phyloP scores from a whole-genome alignment of 1,140 invertebrate genomes.

The Diachasma alloeum region DNA sequence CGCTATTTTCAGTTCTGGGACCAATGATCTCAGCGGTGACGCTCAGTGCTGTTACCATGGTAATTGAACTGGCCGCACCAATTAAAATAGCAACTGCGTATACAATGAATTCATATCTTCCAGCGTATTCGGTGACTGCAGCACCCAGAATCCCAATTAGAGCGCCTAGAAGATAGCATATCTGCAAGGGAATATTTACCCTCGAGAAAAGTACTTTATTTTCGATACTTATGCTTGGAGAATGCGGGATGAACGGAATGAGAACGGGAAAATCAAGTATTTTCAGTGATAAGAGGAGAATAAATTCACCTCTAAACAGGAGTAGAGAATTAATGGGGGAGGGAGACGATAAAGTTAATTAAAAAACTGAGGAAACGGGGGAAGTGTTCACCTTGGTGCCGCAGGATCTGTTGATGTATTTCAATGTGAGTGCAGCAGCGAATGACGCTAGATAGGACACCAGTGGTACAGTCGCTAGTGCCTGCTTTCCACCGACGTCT shows the following conservation, averaged over 20 bases:
- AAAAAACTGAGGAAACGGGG: conserved; percentile 45
- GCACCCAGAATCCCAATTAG: conserved; percentile 54
- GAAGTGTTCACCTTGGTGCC: conserved; percentile 66
- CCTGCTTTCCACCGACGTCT: conserved; percentile 64
- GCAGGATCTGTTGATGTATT: conserved; percentile 70
- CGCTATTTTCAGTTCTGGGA: conserved; percentile 85
- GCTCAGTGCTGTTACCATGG: conserved; percentile 89
- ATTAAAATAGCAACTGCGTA: conserved; percentile 57
- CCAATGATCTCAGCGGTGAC: conserved; percentile 92
- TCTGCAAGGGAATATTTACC: conserved; percentile 36
- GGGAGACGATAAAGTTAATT: conserved; percentile 64
- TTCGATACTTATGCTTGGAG: too few relatives aligned
- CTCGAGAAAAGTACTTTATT: background rate
- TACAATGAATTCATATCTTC: conserved; percentile 44
- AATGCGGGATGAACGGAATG: too few relatives aligned
- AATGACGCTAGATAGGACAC: conserved; percentile 87
- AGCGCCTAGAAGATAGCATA: conserved; percentile 55
- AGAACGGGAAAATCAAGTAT: too few relatives aligned
- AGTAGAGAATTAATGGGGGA: conserved; percentile 65
- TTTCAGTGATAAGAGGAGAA: too few relatives aligned
- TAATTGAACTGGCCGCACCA: conserved; percentile 86
- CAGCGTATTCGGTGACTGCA: conserved; percentile 49
- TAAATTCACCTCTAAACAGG: too few relatives aligned
- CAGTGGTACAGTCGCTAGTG: conserved; percentile 87
- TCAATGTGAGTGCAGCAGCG: conserved; percentile 79